Conservation (phyloP, 2,797 vertebrate genomes). For the Acridotheres tristis region DNA sequence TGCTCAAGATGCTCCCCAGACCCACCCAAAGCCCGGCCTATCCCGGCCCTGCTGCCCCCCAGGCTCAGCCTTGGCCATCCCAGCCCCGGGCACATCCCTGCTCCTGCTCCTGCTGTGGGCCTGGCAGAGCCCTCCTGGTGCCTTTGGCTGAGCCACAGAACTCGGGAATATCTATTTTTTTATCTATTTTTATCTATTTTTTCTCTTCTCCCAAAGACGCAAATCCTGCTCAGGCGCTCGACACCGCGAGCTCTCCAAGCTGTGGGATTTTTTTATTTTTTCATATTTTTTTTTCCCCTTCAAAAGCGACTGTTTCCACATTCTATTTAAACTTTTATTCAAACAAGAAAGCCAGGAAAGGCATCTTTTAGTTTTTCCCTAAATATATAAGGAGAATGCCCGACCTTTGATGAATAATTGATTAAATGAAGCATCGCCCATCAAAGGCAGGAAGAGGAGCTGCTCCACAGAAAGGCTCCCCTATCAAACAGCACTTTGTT, state of each 20-base stretch:
- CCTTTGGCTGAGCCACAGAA: not conserved
- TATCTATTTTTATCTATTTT: not conserved
- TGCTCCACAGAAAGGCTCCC: constrained; percentile 84
- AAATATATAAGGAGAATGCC: constrained; percentile 88
- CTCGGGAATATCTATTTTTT: not conserved
- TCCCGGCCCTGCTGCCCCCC: not conserved
- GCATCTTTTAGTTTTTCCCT: constrained; percentile 91
- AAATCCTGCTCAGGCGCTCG: not conserved
- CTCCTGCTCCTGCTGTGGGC: constrained; percentile 8
- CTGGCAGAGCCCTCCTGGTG: not conserved
- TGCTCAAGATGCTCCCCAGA: constrained; percentile 70
- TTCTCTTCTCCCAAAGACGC: not conserved
- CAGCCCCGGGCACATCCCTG: constrained; percentile 39
- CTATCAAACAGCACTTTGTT: constrained; percentile 98
- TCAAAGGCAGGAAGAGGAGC: constrained; percentile 98
- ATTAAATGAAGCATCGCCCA: constrained; percentile 91
- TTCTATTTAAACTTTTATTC: constrained; percentile 80
- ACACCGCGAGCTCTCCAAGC: constrained; percentile 52
- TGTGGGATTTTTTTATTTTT: not conserved
- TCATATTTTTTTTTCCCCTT: not conserved
- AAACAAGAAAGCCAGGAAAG: constrained; percentile 82
- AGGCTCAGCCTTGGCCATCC: constrained; percentile 44
- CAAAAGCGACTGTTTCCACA: constrained; percentile 64
- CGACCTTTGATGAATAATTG: constrained; percentile 99
- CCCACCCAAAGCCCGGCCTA: constrained; percentile 3